A percentile compares a stretch with the other conserved stretches of the same genome.
Conservation (phyloP, 2,888 invertebrate species). For the Sylvicola fuscatus region DNA sequence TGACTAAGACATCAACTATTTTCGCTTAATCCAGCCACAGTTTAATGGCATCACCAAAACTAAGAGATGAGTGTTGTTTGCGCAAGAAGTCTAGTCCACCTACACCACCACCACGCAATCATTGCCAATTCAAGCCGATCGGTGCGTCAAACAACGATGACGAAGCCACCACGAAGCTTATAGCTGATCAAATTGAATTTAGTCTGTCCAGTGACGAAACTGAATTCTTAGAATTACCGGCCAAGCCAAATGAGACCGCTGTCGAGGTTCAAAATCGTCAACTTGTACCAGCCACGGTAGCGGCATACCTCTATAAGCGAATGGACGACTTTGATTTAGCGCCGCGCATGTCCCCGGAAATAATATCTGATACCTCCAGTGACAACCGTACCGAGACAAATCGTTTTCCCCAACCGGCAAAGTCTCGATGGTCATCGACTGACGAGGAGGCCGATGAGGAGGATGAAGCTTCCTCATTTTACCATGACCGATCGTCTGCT, state of each 20-base stretch:
- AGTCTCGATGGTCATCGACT: slow-evolving; percentile 6
- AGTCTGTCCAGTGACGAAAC: slow-evolving; percentile 9
- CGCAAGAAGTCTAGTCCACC: too few species aligned
- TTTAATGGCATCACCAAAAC: too few species aligned
- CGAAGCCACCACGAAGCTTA: too few species aligned
- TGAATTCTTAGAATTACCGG: slow-evolving; percentile 9
- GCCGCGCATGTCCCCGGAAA: not conserved
- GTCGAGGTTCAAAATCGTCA: slow-evolving; percentile 7
- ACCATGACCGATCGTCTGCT: slow-evolving; percentile 5
- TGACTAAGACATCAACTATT: too few species aligned
- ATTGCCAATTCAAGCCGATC: too few species aligned
- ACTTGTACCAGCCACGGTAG: slow-evolving; percentile 4
- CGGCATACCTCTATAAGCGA: slow-evolving; percentile 4
- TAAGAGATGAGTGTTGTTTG: too few species aligned
- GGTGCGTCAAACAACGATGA: too few species aligned
- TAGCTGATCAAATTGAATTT: slow-evolving; percentile 3
- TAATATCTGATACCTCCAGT: not conserved
- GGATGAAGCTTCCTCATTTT: slow-evolving; percentile 5
- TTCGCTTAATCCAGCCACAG: too few species aligned
- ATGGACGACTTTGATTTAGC: slow-evolving; percentile 3
- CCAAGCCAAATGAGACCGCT: slow-evolving; percentile 5
- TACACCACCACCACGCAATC: too few species aligned
- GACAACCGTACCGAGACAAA: not conserved
- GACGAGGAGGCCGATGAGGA: slow-evolving; percentile 4
- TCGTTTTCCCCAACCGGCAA: not conserved